Evolutionary conservation across 2,797 vertebrate species (phyloP), one percentile per base, ranked within the genome.

Genomic region (Paratrypauchen microcephalus): DNA sequence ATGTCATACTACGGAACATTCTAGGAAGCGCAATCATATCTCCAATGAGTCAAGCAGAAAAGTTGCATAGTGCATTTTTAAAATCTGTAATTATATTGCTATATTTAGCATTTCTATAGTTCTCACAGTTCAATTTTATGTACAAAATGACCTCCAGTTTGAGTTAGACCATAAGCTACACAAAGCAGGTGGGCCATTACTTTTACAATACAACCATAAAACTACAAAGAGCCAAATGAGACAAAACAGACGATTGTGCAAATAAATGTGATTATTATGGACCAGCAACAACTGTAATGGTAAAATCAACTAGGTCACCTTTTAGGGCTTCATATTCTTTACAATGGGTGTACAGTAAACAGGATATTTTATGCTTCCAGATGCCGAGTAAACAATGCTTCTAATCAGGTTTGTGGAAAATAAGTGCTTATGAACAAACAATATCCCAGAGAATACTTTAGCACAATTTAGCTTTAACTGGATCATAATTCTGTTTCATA

Each of bases 181-280:
- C 63, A 47, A 24, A 60, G 62, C 54, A 72, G 54, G 55, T 50
- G 30, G 58, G 66, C 71, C 50, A 23, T 60, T 75, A 30, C 3
- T 71, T 77, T 70, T 54, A 66, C 11, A 74, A 65, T 47, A 30
- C 64, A 59, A 39, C 4, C 70, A 56, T 68, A 28, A 73, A 72
- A 74, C 55, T 57, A 48, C 54, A 73, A 66, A 65, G 62, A 54
- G 69, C 50, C 61, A 62, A 55, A 50, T 72, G 70, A 71, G 54
- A 50, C 26, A 21, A 76, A 74, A 72, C 23, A 72, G 74, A 52
- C 13, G 23, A 12, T 47, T 32, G 50, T 24, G 72, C 41, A 61
- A 65, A 63, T 57, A 68, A 67, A 26, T 5, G 39, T 72, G 65
- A 77, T 76, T 11, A 24, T 73, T 36, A 75, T 63, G 75, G 61